These are phyloP conservation scores for Athripsodes cinereus DNA, from an alignment of 2,888 invertebrate genomes.

Conservation along the genomic window DNA sequence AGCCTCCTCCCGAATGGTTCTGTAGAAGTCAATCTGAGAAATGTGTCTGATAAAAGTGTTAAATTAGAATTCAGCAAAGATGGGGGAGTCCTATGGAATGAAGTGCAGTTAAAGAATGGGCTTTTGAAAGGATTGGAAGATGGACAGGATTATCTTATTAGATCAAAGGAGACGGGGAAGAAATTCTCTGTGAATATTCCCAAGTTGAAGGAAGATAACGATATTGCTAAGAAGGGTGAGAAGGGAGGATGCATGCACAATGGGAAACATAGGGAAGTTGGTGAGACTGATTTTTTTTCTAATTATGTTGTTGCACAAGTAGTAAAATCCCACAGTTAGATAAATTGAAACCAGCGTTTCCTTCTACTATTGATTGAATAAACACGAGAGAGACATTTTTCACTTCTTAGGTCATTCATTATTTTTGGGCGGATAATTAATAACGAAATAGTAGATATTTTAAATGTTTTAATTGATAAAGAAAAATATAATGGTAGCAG, in stretches of 20 bases:
- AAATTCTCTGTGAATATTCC: constrained; percentile 40
- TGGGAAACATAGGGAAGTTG: constrained; percentile 20
- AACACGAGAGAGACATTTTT: no score
- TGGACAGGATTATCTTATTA: constrained; percentile 43
- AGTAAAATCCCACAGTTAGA: no score
- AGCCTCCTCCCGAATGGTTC: constrained; percentile 46
- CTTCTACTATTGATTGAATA: no score
- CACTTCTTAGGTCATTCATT: no score
- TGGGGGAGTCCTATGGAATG: constrained; percentile 39
- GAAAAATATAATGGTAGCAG: no score
- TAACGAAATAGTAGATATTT: no score
- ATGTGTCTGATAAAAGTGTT: constrained; percentile 39
- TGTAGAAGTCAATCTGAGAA: constrained; percentile 45
- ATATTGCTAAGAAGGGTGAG: constrained; percentile 10
- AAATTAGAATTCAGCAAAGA: constrained; percentile 42
- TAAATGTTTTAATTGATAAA: no score
- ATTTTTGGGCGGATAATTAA: no score
- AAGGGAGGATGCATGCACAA: constrained; percentile 19
- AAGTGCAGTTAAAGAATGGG: constrained; percentile 42
- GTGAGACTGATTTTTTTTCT: constrained; percentile 8
- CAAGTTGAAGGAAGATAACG: constrained; percentile 13
- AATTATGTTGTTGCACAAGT: no score
- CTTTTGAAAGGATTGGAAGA: constrained; percentile 43
- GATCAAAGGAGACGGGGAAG: constrained; percentile 46
- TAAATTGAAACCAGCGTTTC: no score